Conservation (phyloP, 2,888 invertebrate genomes). For the Zygothrica quintamaculata region DNA sequence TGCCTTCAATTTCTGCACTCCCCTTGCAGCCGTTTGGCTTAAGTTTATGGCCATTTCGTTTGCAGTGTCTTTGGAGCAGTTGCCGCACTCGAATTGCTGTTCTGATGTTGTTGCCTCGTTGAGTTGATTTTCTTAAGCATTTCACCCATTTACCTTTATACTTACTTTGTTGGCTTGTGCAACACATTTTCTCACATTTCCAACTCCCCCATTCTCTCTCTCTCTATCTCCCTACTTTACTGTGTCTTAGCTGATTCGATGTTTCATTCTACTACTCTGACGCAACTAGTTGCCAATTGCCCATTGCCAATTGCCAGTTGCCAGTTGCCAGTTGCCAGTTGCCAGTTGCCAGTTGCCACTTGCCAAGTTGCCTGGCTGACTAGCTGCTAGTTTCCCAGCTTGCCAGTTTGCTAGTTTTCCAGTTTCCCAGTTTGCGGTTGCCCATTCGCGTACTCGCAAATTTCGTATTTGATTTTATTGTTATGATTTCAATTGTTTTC, state of each 20-base stretch:
- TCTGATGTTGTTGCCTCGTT: conserved; percentile 56
- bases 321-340: conserved; percentile 9
- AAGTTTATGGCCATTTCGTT: conserved; percentile 79
- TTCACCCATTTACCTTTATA: conserved; percentile 78
- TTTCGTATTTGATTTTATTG: conserved; percentile 75
- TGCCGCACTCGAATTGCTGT: conserved; percentile 42
- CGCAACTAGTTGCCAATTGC: conserved; percentile 74
- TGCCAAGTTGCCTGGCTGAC: conserved; percentile 19
- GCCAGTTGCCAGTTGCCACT: conserved; percentile 30
- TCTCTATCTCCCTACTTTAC: conserved; percentile 1
- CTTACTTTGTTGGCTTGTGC: conserved; percentile 62
- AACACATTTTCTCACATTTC: conserved; percentile 70
- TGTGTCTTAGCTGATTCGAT: conserved; percentile 13
- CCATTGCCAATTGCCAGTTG: conserved; percentile 44
- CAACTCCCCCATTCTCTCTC: conserved; percentile 23
- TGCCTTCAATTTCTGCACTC: no score
- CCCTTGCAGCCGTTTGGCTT: conserved; percentile 62
- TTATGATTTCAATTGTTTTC: conserved; percentile 75
- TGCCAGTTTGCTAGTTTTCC: no score
- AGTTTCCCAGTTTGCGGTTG: conserved; percentile 24
- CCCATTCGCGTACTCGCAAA: conserved; percentile 52
- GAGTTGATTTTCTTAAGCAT: conserved; percentile 80
- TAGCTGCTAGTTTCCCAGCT: no score
- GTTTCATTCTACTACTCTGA: conserved; percentile 42
- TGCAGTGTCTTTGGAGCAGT: conserved; percentile 69